phyloP scores from a whole-genome alignment of 2,113 vertebrate species.

The Halcyon malimbica region DNA sequence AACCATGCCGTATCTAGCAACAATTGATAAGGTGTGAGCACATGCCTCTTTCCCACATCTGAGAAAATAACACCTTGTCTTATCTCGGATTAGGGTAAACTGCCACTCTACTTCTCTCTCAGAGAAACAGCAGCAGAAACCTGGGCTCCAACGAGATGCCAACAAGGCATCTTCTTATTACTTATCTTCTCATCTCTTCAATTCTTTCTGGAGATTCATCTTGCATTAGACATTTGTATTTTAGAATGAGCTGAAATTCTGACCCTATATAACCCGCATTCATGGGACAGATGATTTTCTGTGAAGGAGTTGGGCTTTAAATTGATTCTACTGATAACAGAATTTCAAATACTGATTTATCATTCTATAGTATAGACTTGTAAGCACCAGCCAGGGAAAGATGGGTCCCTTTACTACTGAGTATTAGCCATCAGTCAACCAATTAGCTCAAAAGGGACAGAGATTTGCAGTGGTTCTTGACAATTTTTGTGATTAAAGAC shows the following conservation, averaged over 20 bases:
- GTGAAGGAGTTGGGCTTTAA: neutral
- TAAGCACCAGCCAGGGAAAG: neutral
- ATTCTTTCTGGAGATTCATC: neutral
- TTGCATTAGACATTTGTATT: neutral
- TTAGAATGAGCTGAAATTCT: neutral
- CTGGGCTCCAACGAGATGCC: neutral
- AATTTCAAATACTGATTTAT: neutral
- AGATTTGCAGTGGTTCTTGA: neutral
- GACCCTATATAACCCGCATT: neutral
- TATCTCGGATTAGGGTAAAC: neutral
- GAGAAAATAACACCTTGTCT: neutral
- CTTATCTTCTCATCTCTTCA: neutral
- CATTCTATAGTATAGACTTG: neutral
- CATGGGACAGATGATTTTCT: fast-evolving
- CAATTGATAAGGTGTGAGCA: neutral
- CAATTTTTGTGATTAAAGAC: neutral
- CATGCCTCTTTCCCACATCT: neutral
- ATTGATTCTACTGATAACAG: neutral
- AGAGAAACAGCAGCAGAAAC: neutral
- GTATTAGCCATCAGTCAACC: neutral
- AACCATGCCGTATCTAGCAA: neutral
- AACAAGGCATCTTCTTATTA: neutral
- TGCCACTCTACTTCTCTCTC: no score
- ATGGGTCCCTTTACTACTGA: neutral
- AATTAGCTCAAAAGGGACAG: neutral